These are phyloP conservation scores for Crossocerus cetratus DNA, from an alignment of 2,888 invertebrate species.

Conservation along the genomic window DNA sequence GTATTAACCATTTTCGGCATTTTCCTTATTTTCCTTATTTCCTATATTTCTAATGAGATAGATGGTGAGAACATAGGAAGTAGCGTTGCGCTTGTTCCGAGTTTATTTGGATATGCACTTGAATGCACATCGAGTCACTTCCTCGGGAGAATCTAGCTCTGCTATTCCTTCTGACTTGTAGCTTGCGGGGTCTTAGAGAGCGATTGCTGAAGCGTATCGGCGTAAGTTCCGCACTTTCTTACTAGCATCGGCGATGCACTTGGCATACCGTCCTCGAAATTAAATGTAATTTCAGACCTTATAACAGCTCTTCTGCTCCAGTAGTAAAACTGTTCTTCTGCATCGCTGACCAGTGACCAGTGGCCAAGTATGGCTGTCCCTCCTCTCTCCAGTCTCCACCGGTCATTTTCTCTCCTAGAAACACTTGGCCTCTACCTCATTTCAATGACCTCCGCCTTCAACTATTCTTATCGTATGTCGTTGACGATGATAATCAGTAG, in stretches of 20 bases:
- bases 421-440: conserved; percentile 8
- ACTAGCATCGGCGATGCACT: conserved; percentile 40
- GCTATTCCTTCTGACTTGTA: too few species aligned
- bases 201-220: conserved; percentile 52
- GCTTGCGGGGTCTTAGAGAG: conserved; percentile 44
- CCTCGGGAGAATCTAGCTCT: background rate
- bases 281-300: conserved; percentile 50
- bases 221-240: conserved; percentile 54
- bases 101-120: background rate
- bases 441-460: background rate
- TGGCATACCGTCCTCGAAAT: conserved; percentile 50
- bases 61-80: too few species aligned
- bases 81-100: background rate
- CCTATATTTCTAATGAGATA: too few species aligned
- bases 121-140: background rate
- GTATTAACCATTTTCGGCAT: too few species aligned
- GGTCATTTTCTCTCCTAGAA: conserved; percentile 19
- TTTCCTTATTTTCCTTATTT: too few species aligned
- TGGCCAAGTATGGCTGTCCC: conserved; percentile 21
- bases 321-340: conserved; percentile 38
- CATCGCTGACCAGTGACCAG: too few species aligned
- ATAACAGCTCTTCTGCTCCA: conserved; percentile 5
- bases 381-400: too few species aligned
- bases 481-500: too few species aligned
- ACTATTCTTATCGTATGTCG: too few species aligned